A percentile compares a stretch with the other conserved stretches of the same genome.
These are phyloP conservation scores for Catamblyrhynchus diadema DNA, from an alignment of 2,797 vertebrate species.

Conservation along the genomic window DNA sequence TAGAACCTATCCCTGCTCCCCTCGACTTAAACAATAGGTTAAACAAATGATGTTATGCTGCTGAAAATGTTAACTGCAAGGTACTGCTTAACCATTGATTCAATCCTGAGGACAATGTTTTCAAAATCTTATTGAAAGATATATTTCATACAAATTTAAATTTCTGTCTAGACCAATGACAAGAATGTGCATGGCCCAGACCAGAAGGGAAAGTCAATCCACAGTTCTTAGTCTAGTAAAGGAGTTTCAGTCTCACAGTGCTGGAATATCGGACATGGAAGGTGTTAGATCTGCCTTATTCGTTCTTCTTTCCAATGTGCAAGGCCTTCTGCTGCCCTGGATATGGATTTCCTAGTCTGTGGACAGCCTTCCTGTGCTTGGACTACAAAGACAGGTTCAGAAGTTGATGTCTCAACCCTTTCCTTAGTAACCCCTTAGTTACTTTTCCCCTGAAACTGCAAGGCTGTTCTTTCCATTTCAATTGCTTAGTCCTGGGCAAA, in stretches of 20 bases:
- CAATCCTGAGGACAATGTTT: neutral
- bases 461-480: neutral
- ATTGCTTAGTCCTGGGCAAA: neutral
- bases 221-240: neutral
- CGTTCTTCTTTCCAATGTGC: neutral
- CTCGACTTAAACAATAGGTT: neutral
- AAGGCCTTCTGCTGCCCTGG: neutral
- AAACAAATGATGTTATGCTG: neutral
- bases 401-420: neutral
- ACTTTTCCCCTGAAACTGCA: neutral
- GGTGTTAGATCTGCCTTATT: neutral
- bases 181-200: neutral
- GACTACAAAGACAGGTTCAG: neutral
- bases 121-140: neutral
- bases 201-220: neutral
- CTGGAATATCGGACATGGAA: neutral
- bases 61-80: neutral
- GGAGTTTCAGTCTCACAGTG: neutral
- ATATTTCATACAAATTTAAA: neutral
- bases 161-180: neutral
- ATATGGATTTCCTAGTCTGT: neutral
- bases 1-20: fast-evolving
- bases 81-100: neutral
- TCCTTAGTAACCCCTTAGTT: neutral
- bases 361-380: neutral